Evolutionary conservation across 2,888 invertebrate species (phyloP).

Genomic region (Diarsia brunnea): DNA sequence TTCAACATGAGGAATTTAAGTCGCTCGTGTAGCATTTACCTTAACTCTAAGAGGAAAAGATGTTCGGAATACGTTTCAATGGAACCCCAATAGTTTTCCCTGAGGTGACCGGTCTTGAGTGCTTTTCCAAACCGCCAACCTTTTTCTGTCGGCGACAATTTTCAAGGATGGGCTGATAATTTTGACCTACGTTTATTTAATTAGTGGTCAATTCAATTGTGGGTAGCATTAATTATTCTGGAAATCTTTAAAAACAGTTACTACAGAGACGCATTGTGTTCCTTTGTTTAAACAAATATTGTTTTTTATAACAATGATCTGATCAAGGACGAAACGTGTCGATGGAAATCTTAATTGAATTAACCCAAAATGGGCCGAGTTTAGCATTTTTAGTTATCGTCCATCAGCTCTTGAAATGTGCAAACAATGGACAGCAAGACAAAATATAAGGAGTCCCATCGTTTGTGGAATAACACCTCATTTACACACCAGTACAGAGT

Average conservation of each 20-base stretch:
- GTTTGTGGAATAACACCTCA: not conserved
- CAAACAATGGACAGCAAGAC: not conserved
- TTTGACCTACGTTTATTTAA: constrained; percentile 10
- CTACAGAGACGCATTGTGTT: not conserved
- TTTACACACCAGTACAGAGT: not conserved
- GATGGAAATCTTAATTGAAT: not conserved
- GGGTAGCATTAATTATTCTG: not conserved
- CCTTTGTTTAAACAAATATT: not conserved
- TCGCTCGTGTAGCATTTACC: constrained; percentile 10
- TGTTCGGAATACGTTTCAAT: constrained; percentile 38
- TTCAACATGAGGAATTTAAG: not conserved
- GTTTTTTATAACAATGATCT: not conserved
- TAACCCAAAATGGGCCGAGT: not conserved
- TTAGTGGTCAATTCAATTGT: constrained; percentile 6
- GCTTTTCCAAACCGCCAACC: constrained; percentile 34
- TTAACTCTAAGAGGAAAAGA: constrained; percentile 42
- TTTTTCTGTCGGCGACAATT: constrained; percentile 43
- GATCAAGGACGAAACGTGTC: not conserved
- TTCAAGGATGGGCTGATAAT: constrained; percentile 16
- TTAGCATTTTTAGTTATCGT: not conserved
- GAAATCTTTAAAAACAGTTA: not conserved
- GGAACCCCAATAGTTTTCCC: constrained; percentile 43
- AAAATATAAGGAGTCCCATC: not conserved
- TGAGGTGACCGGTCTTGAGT: constrained; percentile 46
- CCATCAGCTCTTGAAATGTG: not conserved